Evolutionary conservation across 2,888 invertebrate genomes (phyloP).

Genomic region (Bombylius discolor): DNA sequence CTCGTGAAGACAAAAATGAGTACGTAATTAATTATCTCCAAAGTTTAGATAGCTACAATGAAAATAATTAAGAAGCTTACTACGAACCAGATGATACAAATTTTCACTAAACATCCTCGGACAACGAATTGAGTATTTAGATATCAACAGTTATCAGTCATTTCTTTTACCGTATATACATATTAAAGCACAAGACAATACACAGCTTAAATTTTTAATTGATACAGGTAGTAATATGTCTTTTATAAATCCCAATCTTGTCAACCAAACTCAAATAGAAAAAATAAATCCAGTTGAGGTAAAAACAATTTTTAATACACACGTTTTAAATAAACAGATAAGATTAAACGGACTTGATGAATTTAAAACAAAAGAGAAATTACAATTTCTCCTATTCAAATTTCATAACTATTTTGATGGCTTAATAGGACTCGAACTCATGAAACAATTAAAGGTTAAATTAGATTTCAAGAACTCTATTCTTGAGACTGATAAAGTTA

Average conservation of each 20-base stretch:
- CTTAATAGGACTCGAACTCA: constrained; percentile 13
- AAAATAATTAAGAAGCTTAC: not conserved
- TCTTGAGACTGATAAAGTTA: constrained; percentile 3
- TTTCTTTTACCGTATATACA: constrained; percentile 5
- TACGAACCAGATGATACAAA: constrained; percentile 2
- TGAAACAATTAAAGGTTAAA: constrained; percentile 10
- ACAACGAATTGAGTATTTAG: constrained; percentile 1
- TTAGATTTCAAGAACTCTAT: constrained; percentile 10
- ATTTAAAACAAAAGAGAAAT: constrained; percentile 6
- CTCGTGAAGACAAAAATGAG: not conserved
- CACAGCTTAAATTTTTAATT: constrained; percentile 2
- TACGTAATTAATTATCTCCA: not conserved
- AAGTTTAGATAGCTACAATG: no score
- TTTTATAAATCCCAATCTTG: constrained; percentile 12
- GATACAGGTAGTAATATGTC: constrained; percentile 4
- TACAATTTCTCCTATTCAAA: constrained; percentile 11
- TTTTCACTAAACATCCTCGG: constrained; percentile 4
- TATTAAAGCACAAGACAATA: not conserved
- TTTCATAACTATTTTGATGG: constrained; percentile 16
- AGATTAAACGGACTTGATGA: constrained; percentile 7
- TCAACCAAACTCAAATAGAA: not conserved
- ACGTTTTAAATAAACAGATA: constrained; percentile 7
- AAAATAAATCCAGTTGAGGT: constrained; percentile 8
- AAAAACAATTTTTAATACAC: constrained; percentile 7
- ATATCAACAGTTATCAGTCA: constrained; percentile 6